phyloP scores from a whole-genome alignment of 2,888 invertebrate genomes.

The Orchesellides sinensis region DNA sequence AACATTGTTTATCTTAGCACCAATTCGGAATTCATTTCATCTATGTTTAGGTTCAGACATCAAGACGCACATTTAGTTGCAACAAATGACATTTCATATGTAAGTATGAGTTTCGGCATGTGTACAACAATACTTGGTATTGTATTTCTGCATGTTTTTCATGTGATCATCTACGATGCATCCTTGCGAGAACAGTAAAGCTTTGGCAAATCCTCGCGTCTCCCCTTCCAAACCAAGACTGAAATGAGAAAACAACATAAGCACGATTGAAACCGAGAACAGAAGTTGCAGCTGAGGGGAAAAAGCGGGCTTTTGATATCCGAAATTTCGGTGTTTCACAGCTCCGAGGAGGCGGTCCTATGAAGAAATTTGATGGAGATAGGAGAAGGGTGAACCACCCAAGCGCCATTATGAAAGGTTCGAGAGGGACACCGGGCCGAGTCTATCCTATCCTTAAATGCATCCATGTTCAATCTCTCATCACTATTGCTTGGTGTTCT shows the following conservation, averaged over 20 bases:
- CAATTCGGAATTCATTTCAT: too few relatives aligned
- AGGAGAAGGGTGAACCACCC: conserved; percentile 73
- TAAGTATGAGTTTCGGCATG: too few relatives aligned
- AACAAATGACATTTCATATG: too few relatives aligned
- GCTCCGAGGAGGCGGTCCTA: conserved; percentile 68
- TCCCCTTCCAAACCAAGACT: conserved; percentile 30
- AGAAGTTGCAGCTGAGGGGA: conserved; percentile 58
- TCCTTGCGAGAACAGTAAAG: too few relatives aligned
- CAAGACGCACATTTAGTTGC: too few relatives aligned
- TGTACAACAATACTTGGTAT: too few relatives aligned
- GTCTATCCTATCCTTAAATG: conserved; percentile 59
- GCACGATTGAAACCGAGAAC: conserved; percentile 48
- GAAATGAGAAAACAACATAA: conserved; percentile 10
- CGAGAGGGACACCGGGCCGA: conserved; percentile 66
- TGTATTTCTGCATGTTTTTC: too few relatives aligned
- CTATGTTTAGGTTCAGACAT: too few relatives aligned
- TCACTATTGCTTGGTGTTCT: conserved; percentile 32
- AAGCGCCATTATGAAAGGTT: conserved; percentile 74
- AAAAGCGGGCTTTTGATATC: conserved; percentile 71
- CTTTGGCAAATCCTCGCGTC: neutral
- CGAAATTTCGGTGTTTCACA: conserved; percentile 69
- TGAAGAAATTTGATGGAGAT: conserved; percentile 63
- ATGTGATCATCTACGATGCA: too few relatives aligned
- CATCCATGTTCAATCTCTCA: conserved; percentile 42
- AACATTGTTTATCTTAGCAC: too few relatives aligned